phyloP scores from a whole-genome alignment of 2,797 vertebrate genomes.

The Pseudocheirus occidentalis region DNA sequence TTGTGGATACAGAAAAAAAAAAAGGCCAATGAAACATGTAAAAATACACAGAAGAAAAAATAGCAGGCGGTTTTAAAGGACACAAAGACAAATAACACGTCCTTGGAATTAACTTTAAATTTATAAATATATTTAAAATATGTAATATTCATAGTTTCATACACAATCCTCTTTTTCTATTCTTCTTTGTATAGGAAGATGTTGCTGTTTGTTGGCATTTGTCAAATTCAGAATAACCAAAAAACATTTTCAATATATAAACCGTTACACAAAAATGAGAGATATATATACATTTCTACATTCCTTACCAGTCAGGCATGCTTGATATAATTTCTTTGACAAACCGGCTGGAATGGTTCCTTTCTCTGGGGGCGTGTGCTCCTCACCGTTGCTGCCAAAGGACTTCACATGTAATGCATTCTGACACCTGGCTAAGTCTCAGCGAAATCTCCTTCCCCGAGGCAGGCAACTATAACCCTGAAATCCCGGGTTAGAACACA shows the following conservation, averaged over 20 bases:
- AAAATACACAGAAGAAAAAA: neutral
- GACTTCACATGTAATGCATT: slow-evolving; percentile 53
- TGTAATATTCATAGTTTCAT: neutral
- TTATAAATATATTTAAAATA: neutral
- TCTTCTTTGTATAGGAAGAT: neutral
- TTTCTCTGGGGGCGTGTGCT: slow-evolving; percentile 36
- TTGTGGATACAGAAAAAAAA: neutral
- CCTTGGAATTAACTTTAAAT: neutral
- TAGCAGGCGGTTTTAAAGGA: neutral
- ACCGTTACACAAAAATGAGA: neutral
- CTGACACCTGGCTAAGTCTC: slow-evolving; percentile 58
- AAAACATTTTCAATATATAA: neutral
- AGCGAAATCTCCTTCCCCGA: slow-evolving; percentile 57
- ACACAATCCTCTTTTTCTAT: neutral
- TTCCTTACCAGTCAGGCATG: neutral
- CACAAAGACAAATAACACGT: neutral
- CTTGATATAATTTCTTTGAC: slow-evolving; percentile 16
- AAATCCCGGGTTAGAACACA: slow-evolving; percentile 25
- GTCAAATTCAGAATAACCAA: neutral
- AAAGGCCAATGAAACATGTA: neutral
- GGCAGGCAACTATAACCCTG: neutral
- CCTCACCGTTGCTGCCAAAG: slow-evolving; percentile 44
- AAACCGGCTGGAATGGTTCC: slow-evolving; percentile 46
- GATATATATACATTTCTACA: neutral
- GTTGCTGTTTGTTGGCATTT: neutral